Conservation (phyloP, 1,140 invertebrate genomes). For the Spodoptera frugiperda region DNA sequence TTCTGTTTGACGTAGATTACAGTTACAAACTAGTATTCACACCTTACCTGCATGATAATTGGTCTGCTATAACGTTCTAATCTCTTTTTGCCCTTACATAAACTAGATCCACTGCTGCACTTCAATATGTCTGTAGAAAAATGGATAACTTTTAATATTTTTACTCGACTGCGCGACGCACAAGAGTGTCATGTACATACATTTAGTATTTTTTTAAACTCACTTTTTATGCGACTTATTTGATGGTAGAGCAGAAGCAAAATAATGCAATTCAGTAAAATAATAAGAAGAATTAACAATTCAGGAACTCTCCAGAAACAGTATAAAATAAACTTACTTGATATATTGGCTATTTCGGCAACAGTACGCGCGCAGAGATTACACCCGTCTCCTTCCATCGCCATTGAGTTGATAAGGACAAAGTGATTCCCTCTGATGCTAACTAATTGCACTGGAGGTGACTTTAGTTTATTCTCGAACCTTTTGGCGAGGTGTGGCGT, state of each 20-base stretch:
- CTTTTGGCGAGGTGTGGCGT: slow-evolving; percentile 91
- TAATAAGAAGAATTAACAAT: too few species aligned
- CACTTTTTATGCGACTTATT: too few species aligned
- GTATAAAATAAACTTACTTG: slow-evolving; percentile 84
- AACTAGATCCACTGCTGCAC: slow-evolving; percentile 73
- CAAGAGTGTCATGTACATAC: too few species aligned
- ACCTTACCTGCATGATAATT: slow-evolving; percentile 88
- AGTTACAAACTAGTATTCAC: too few species aligned
- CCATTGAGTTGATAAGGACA: slow-evolving; percentile 98
- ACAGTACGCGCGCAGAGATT: slow-evolving; percentile 93
- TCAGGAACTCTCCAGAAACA: background rate
- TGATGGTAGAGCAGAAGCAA: too few species aligned
- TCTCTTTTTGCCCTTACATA: slow-evolving; percentile 71
- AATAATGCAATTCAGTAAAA: too few species aligned
- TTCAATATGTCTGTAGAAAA: slow-evolving; percentile 71
- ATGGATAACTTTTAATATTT: too few species aligned
- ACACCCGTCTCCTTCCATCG: slow-evolving; percentile 97
- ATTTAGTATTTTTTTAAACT: too few species aligned
- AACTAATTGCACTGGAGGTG: slow-evolving; percentile 91
- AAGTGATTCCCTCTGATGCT: slow-evolving; percentile 93
- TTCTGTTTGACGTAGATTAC: too few species aligned
- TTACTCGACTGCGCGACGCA: too few species aligned
- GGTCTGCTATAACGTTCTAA: slow-evolving; percentile 88
- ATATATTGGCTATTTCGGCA: slow-evolving; percentile 90
- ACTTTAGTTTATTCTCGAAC: slow-evolving; percentile 92